Conservation (phyloP, 1,140 invertebrate genomes). For the Glossosoma conforme region DNA sequence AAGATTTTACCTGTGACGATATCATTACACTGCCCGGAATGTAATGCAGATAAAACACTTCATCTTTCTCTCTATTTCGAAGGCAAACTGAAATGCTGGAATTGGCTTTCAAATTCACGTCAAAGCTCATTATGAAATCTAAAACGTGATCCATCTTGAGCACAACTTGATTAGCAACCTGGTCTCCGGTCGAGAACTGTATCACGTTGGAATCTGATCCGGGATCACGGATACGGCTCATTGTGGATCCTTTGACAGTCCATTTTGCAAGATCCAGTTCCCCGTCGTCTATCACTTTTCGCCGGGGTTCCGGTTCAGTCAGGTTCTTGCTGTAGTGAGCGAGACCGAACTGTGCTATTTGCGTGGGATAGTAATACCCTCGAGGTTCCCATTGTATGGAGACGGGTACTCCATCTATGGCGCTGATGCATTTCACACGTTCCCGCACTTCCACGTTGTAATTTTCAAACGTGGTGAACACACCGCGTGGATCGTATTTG, state of each 20-base stretch:
- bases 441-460: slow-evolving; percentile 95
- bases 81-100: slow-evolving; percentile 74
- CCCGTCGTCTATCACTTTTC: slow-evolving; percentile 69
- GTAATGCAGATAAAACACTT: slow-evolving; percentile 78
- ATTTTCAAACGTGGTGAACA: slow-evolving; percentile 95
- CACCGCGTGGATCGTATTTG: slow-evolving; percentile 81
- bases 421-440: slow-evolving; percentile 92
- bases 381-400: slow-evolving; percentile 92
- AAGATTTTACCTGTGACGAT: slow-evolving; percentile 58
- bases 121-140: slow-evolving; percentile 73
- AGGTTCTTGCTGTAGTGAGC: slow-evolving; percentile 96
- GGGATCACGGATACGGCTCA: slow-evolving; percentile 57
- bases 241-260: slow-evolving; percentile 61
- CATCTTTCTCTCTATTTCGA: slow-evolving; percentile 71
- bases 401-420: slow-evolving; percentile 85
- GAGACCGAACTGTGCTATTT: slow-evolving; percentile 96
- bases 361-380: slow-evolving; percentile 96
- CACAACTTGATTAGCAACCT: slow-evolving; percentile 62
- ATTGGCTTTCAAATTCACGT: slow-evolving; percentile 68
- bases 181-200: slow-evolving; percentile 68
- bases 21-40: slow-evolving; percentile 70
- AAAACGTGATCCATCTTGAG: slow-evolving; percentile 67
- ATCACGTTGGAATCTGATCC: slow-evolving; percentile 56
- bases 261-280: slow-evolving; percentile 62
- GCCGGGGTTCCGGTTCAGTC: slow-evolving; percentile 69